These are phyloP conservation scores for Acanthisitta chloris DNA, from an alignment of 2,113 vertebrate genomes.

Conservation along the genomic window DNA sequence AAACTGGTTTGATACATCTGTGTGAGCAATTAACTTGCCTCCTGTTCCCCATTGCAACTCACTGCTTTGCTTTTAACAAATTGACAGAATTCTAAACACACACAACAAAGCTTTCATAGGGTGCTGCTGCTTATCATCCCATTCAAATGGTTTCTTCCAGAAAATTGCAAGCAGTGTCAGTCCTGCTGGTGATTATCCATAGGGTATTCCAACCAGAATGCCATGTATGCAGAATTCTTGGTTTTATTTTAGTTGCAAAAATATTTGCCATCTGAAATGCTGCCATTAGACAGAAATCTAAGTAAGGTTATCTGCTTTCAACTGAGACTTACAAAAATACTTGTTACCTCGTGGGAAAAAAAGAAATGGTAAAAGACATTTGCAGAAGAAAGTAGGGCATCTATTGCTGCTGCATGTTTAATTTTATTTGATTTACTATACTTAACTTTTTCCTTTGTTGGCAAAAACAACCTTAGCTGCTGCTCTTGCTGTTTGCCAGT, in stretches of 20 bases:
- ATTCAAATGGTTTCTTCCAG: neutral
- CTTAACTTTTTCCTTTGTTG: slow-evolving; percentile 41
- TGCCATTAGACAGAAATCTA: neutral
- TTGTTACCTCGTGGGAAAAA: neutral
- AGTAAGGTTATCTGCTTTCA: neutral
- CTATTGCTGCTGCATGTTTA: slow-evolving; percentile 30
- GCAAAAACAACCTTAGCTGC: slow-evolving; percentile 44
- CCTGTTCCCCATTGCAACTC: neutral
- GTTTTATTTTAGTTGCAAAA: neutral
- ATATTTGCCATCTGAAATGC: neutral
- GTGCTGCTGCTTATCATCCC: neutral
- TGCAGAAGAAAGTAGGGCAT: slow-evolving; percentile 34
- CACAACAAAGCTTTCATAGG: neutral
- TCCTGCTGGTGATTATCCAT: neutral
- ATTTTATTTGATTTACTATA: slow-evolving; percentile 53
- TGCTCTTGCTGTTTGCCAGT: slow-evolving; percentile 43
- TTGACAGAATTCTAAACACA: neutral
- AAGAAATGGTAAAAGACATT: neutral
- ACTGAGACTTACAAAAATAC: neutral
- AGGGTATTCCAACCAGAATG: neutral
- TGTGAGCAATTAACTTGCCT: neutral
- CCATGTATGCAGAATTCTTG: neutral
- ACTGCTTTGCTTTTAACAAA: neutral
- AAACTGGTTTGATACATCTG: neutral
- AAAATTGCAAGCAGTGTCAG: neutral